A percentile compares a stretch with the other conserved stretches of the same genome.
Conservation (phyloP, 2,797 vertebrate genomes). For the Rhodeus uyekii region DNA sequence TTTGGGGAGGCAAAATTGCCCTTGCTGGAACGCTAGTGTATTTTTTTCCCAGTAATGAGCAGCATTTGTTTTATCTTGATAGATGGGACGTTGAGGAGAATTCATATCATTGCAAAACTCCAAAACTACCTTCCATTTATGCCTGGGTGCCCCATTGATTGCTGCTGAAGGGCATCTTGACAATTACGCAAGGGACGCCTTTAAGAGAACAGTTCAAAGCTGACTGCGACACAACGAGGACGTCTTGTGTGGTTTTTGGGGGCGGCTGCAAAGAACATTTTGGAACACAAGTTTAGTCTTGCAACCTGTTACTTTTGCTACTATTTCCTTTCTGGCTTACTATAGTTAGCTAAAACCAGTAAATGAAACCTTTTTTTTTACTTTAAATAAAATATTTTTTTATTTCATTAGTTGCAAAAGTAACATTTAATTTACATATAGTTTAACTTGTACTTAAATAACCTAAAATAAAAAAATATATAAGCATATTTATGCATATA, state of each 20-base stretch:
- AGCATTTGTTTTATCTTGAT: slow-evolving; percentile 71
- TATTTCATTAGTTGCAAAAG: background rate
- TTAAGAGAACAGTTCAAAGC: slow-evolving; percentile 36
- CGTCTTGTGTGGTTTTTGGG: slow-evolving; percentile 7
- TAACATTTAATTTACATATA: background rate
- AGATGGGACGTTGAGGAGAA: slow-evolving; percentile 63
- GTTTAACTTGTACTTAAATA: background rate
- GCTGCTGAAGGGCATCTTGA: slow-evolving; percentile 55
- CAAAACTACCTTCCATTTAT: slow-evolving; percentile 38
- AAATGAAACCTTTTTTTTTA: background rate
- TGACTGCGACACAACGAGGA: slow-evolving; percentile 18
- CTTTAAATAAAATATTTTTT: background rate
- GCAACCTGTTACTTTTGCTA: slow-evolving; percentile 45
- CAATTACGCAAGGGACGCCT: slow-evolving; percentile 36
- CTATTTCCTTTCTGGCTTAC: background rate
- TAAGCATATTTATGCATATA: background rate
- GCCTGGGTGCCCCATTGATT: slow-evolving; percentile 39
- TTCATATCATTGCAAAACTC: slow-evolving; percentile 55
- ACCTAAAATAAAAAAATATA: background rate
- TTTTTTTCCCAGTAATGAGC: slow-evolving; percentile 66
- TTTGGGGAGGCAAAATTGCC: slow-evolving; percentile 71
- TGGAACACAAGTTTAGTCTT: slow-evolving; percentile 9
- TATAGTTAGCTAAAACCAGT: background rate
- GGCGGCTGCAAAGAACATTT: background rate
- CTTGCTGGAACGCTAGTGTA: slow-evolving; percentile 64